Conservation (phyloP, 2,113 vertebrate genomes). For the Peucedramus taeniatus region DNA sequence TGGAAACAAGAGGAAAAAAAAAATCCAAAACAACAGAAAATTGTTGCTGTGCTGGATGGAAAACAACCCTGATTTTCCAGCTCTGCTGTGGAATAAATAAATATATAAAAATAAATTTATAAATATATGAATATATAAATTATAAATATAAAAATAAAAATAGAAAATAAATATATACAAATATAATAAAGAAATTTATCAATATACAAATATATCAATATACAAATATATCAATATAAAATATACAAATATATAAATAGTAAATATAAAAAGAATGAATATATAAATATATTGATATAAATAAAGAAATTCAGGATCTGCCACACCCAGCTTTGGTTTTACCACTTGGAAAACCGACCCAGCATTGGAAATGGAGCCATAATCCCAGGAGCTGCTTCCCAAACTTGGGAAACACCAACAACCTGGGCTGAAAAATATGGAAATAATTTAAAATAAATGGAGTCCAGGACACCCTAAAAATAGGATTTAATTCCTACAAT, state of each 20-base stretch:
- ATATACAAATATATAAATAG: background rate
- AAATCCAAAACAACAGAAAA: background rate
- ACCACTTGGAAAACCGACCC: background rate
- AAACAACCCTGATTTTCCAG: background rate
- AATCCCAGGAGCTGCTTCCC: background rate
- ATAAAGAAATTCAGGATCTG: background rate
- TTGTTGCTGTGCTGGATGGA: background rate
- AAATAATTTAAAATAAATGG: background rate
- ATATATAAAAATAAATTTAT: background rate
- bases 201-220: background rate
- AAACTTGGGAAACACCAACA: background rate
- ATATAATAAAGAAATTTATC: background rate
- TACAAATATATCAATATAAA: background rate
- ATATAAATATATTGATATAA: background rate
- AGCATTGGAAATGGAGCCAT: background rate
- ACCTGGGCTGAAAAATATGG: background rate
- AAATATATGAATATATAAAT: background rate
- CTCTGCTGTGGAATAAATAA: background rate
- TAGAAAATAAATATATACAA: background rate
- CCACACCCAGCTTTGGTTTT: background rate
- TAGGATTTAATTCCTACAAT: fast-evolving
- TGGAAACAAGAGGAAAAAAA: background rate
- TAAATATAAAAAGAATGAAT: background rate
- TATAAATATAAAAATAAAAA: background rate
- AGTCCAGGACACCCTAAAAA: background rate